A percentile compares a stretch with the other conserved stretches of the same genome.
phyloP scores from a whole-genome alignment of 2,113 vertebrate species.

The Coracopsis vasa region DNA sequence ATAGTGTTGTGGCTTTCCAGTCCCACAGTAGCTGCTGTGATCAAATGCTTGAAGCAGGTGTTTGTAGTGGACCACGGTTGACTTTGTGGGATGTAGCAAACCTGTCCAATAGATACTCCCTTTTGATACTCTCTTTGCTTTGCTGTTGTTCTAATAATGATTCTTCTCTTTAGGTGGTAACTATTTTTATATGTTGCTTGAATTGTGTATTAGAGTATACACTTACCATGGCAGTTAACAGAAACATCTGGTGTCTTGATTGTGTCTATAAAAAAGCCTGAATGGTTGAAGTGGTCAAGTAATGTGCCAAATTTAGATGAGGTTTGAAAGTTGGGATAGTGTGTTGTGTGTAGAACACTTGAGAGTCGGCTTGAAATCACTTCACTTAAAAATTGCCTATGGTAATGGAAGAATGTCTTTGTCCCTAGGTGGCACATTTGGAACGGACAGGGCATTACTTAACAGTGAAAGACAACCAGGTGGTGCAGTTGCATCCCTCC shows the following conservation, averaged over 20 bases:
- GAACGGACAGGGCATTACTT: slow-evolving; percentile 96
- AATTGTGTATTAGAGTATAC: background rate
- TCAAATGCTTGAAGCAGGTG: background rate
- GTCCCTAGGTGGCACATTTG: slow-evolving; percentile 89
- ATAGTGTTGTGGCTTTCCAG: fast-evolving
- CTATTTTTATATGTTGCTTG: background rate
- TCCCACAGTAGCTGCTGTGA: background rate
- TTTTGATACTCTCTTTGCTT: background rate
- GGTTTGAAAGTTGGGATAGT: background rate
- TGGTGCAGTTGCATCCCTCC: slow-evolving; percentile 95
- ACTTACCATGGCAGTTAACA: background rate
- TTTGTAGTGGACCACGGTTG: background rate
- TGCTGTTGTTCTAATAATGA: background rate
- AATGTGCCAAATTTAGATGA: background rate
- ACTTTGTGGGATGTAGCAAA: background rate
- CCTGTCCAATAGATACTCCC: background rate
- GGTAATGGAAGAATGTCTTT: slow-evolving; percentile 1
- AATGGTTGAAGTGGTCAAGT: background rate
- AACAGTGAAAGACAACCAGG: slow-evolving; percentile 97
- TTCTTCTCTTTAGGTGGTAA: background rate
- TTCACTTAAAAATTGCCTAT: background rate
- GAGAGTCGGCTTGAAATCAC: background rate
- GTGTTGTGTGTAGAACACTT: background rate
- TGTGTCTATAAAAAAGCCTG: background rate
- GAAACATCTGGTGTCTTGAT: background rate